These are phyloP conservation scores for Lasius fuliginosus DNA, from an alignment of 2,888 invertebrate species.

Conservation along the genomic window DNA sequence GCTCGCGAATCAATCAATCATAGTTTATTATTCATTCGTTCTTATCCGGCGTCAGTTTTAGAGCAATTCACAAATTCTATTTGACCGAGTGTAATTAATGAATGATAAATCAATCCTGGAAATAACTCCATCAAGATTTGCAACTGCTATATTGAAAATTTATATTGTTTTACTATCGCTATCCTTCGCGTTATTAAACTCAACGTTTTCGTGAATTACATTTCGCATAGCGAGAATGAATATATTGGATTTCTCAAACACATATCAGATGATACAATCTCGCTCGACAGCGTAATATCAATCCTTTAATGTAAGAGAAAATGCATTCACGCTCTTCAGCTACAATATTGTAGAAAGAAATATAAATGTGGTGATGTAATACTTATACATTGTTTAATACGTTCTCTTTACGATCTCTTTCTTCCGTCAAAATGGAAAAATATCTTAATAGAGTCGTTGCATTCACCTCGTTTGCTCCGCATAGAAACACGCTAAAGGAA, in stretches of 20 bases:
- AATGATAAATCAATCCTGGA: conserved; percentile 34
- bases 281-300: conserved; percentile 15
- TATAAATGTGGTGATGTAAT: background rate
- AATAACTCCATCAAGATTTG: conserved; percentile 34
- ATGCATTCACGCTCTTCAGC: background rate
- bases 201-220: conserved; percentile 27
- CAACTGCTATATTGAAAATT: conserved; percentile 30
- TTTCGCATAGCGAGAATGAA: conserved; percentile 24
- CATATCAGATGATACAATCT: conserved; percentile 34
- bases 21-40: conserved; percentile 53
- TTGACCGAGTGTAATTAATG: conserved; percentile 62
- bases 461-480: conserved; percentile 22
- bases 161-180: conserved; percentile 29
- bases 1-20: conserved; percentile 60
- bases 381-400: background rate
- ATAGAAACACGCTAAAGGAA: conserved; percentile 5
- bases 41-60: conserved; percentile 39
- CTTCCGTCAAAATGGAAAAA: conserved; percentile 16
- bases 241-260: conserved; percentile 51
- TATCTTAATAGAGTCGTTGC: conserved; percentile 29
- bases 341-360: background rate
- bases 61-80: conserved; percentile 32
- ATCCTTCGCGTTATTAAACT: conserved; percentile 12
- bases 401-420: background rate
- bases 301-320: conserved; percentile 39